Percentiles rank a stretch among this genome's conserved stretches.
phyloP scores from a whole-genome alignment of 2,888 invertebrate species.

The Standfussiana lucernea region DNA sequence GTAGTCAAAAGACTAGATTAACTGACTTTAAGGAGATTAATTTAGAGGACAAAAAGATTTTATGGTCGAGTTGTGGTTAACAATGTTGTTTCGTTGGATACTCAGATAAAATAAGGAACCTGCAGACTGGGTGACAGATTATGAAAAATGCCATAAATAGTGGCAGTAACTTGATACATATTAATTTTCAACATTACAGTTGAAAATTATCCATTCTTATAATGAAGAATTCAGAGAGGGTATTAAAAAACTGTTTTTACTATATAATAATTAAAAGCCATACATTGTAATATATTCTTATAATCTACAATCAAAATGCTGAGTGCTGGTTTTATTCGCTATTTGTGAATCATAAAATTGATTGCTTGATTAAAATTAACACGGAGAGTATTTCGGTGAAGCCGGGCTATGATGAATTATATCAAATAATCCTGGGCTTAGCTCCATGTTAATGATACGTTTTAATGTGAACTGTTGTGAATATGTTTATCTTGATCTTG shows the following conservation, averaged over 20 bases:
- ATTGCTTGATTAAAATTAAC: slow-evolving; percentile 61
- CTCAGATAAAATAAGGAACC: not conserved
- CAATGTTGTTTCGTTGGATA: not conserved
- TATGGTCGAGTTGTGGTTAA: not conserved
- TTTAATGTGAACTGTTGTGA: slow-evolving; percentile 32
- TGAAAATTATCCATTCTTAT: not conserved
- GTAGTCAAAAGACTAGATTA: not conserved
- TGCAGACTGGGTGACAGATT: not conserved
- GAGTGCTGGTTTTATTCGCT: slow-evolving; percentile 43
- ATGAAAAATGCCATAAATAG: not conserved
- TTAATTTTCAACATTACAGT: not conserved
- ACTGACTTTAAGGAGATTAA: not conserved
- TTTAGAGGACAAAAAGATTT: not conserved
- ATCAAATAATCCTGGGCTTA: slow-evolving; percentile 53
- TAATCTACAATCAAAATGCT: slow-evolving; percentile 10
- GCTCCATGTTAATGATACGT: slow-evolving; percentile 42
- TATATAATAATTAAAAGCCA: not conserved
- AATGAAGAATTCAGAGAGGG: not conserved
- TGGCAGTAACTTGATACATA: not conserved
- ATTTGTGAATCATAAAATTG: slow-evolving; percentile 59
- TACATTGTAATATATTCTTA: not conserved
- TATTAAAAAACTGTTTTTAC: too few species aligned
- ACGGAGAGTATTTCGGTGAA: slow-evolving; percentile 38
- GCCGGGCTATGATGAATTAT: slow-evolving; percentile 52
- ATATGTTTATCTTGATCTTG: slow-evolving; percentile 40